Evolutionary conservation across 1,140 invertebrate species (phyloP).

Genomic region (Drosophila azteca): DNA sequence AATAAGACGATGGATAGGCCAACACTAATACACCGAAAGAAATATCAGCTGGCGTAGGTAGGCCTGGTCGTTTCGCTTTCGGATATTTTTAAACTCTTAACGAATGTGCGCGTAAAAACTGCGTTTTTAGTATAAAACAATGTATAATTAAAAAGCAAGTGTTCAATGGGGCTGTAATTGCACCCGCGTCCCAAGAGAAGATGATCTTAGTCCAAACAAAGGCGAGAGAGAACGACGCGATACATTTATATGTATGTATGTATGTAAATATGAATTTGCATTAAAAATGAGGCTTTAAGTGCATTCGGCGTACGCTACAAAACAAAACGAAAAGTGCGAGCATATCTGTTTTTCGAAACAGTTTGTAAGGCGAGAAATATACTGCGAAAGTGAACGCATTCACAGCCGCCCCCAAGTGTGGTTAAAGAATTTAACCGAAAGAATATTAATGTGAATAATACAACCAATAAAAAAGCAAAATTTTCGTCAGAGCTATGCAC

Average conservation of each 20-base stretch:
- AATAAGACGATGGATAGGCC: slow-evolving; percentile 43
- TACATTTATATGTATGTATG: background rate
- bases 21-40: slow-evolving; percentile 40
- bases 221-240: slow-evolving; percentile 15
- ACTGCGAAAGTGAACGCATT: too few relatives aligned
- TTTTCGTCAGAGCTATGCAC: too few relatives aligned
- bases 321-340: slow-evolving; percentile 9
- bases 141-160: slow-evolving; percentile 29
- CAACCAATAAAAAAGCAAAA: too few relatives aligned
- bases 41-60: slow-evolving; percentile 35
- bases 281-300: slow-evolving; percentile 37
- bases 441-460: too few relatives aligned
- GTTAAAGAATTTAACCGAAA: too few relatives aligned
- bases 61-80: too few relatives aligned
- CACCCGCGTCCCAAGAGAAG: background rate
- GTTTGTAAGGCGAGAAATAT: background rate
- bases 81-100: too few relatives aligned
- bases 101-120: background rate
- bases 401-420: too few relatives aligned
- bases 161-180: background rate
- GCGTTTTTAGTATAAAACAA: slow-evolving; percentile 1
- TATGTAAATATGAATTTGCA: slow-evolving; percentile 38
- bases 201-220: slow-evolving; percentile 30
- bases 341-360: slow-evolving; percentile 10
- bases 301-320: slow-evolving; percentile 38